Evolutionary conservation across 23 tunicate species (phyloP).

Genomic region (Ascidia mentula): DNA sequence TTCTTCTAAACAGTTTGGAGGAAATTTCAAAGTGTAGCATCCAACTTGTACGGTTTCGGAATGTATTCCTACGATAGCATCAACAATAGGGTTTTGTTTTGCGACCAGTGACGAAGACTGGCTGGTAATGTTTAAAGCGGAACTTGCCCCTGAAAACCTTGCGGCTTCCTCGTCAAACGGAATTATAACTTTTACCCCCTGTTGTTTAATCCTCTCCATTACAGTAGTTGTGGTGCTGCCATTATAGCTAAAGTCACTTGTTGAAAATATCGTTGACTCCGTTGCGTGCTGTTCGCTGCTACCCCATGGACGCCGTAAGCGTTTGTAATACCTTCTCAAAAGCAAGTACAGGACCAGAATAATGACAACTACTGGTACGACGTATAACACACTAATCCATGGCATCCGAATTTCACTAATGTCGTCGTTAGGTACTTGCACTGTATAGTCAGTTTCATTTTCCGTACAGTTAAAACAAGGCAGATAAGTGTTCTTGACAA

Average conservation of each 20-base stretch:
- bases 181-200: neutral
- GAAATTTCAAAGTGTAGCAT: slow-evolving; percentile 10
- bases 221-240: neutral
- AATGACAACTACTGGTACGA: neutral
- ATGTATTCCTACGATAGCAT: no score
- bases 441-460: neutral
- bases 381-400: neutral
- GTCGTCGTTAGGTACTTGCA: neutral
- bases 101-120: neutral
- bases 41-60: neutral
- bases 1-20: neutral
- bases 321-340: neutral
- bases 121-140: neutral
- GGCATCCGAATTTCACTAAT: neutral
- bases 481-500: no score
- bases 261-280: no score
- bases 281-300: neutral
- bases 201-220: neutral
- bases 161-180: neutral
- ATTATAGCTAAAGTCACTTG: no score
- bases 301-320: neutral
- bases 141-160: neutral
- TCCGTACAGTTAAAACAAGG: neutral
- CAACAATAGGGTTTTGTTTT: no score
- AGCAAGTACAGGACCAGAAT: neutral